Evolutionary conservation across 2,113 vertebrate species (phyloP), one percentile per base, ranked within the genome.

Genomic region (Amphiprion ocellaris): DNA sequence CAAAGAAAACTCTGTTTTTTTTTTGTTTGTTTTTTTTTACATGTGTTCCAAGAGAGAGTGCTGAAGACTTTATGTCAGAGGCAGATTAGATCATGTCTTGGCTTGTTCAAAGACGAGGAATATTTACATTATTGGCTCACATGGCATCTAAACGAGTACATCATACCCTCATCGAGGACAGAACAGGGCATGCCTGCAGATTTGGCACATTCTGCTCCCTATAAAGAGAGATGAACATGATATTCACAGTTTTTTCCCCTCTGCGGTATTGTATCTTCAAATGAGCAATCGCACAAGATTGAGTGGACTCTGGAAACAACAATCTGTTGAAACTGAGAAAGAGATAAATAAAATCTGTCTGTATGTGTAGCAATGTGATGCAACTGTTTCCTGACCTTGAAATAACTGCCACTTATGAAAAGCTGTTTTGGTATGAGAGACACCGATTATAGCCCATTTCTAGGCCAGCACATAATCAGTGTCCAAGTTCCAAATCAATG

Each of bases 401-500:
- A 90, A 85, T 84, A 85, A 84, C 84, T 87, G 85, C 87, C 90
- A 90, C 88, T 92, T 83, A 88, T 77, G 79, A 90, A 92, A 92
- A 88, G 87, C 90, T 90, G 90, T 91, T 93, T 92, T 88, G 85
- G 86, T 92, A 81, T 86, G 88, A 90, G 86, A 92, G 87, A 90
- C 88, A 89, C 90, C 63, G 92, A 91, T 93, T 92, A 92, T 86
- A 93, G 90, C 89, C 86, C 90, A 90, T 90, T 93, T 94, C 93
- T 93, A 92, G 92, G 94, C 89, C 94, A 93, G 83, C 89, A 83
- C 91, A 90, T 89, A 92, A 94, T 94, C 90, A 93, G 82, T 89
- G 91, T 93, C 90, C 84, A 94, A 89, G 91, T 92, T 93, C 87
- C 89, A 93, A 93, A 95, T 93, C 94, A 94, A 92, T 94, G 94